These are phyloP conservation scores for Neodiprion fabricii DNA, from an alignment of 1,140 invertebrate species.

Conservation along the genomic window DNA sequence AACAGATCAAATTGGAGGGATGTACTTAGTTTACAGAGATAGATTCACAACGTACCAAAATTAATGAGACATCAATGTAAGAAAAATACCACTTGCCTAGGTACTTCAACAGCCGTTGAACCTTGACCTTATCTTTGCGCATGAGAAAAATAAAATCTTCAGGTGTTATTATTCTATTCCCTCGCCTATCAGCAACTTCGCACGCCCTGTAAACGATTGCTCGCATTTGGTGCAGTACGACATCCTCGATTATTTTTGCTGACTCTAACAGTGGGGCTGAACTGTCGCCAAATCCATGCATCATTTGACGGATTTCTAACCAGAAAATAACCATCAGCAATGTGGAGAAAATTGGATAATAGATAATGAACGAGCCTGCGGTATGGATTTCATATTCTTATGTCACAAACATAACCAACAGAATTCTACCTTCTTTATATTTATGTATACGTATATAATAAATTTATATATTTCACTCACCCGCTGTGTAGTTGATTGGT, in stretches of 20 bases:
- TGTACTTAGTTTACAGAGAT: background rate
- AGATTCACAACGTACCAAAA: no score
- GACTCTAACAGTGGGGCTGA: constrained; percentile 64
- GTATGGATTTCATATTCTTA: no score
- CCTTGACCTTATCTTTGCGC: constrained; percentile 67
- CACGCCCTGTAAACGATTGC: constrained; percentile 59
- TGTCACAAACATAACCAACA: no score
- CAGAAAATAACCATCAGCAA: constrained; percentile 33
- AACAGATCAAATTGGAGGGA: constrained; percentile 9
- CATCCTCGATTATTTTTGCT: constrained; percentile 66
- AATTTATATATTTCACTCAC: constrained; percentile 24
- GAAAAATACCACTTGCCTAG: constrained; percentile 50
- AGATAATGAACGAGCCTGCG: no score
- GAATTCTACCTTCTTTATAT: no score
- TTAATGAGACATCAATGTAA: no score
- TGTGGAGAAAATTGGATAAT: background rate
- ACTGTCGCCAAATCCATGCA: constrained; percentile 72
- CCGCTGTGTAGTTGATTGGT: constrained; percentile 37
- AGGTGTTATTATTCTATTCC: constrained; percentile 37
- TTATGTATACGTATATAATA: no score
- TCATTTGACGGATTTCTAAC: constrained; percentile 68
- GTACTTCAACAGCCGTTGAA: constrained; percentile 66
- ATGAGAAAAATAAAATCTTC: constrained; percentile 70
- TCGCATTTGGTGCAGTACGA: constrained; percentile 67
- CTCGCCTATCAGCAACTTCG: constrained; percentile 60